These are phyloP conservation scores for Prosapia bicincta DNA, from an alignment of 2,888 invertebrate species.

Conservation along the genomic window DNA sequence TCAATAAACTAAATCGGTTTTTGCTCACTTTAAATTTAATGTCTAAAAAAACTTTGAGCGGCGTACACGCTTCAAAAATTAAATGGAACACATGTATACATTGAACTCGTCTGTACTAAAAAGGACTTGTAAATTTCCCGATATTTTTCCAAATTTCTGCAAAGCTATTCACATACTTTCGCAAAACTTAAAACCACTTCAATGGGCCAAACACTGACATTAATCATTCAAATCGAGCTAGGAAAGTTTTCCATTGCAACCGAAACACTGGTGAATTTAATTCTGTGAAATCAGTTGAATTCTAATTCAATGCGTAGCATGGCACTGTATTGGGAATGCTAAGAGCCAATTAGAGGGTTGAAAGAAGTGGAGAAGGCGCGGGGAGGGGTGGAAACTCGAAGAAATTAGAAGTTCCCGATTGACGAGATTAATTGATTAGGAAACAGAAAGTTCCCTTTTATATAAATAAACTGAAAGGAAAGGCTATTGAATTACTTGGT, in stretches of 20 bases:
- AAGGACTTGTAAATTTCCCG: too few species aligned
- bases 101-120: too few species aligned
- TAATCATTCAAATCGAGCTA: too few species aligned
- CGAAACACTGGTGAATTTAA: background rate
- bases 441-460: background rate
- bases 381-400: background rate
- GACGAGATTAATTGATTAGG: background rate
- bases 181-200: too few species aligned
- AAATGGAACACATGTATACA: too few species aligned
- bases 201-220: too few species aligned
- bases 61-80: too few species aligned
- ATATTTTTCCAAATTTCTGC: too few species aligned
- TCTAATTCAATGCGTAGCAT: background rate
- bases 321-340: background rate
- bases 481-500: background rate
- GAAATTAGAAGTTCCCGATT: background rate
- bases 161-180: too few species aligned
- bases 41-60: too few species aligned
- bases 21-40: too few species aligned
- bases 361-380: background rate
- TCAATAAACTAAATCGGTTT: too few species aligned
- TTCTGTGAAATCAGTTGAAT: background rate
- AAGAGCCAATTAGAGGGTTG: background rate
- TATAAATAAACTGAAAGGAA: background rate
- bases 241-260: background rate